Conservation (phyloP, 2,113 vertebrate species). For the Equus quagga region DNA sequence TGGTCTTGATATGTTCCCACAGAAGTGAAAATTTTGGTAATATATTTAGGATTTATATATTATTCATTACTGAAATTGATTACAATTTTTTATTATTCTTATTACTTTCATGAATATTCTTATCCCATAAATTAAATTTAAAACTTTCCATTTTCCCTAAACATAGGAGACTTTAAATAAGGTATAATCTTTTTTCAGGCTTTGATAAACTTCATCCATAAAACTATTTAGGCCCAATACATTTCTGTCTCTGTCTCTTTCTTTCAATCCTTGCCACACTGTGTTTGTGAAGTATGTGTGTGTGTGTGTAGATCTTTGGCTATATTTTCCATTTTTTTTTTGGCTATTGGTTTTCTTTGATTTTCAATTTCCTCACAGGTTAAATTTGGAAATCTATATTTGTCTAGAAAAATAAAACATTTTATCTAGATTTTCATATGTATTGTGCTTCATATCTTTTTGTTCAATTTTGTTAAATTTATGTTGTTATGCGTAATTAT, state of each 20-base stretch:
- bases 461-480: not conserved
- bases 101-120: not conserved
- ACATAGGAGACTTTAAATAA: not conserved
- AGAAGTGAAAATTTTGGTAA: not conserved
- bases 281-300: no score
- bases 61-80: not conserved
- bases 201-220: not conserved
- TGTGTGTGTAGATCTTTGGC: not conserved
- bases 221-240: not conserved
- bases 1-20: not conserved
- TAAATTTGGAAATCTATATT: not conserved
- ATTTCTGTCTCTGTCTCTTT: not conserved
- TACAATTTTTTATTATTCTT: not conserved
- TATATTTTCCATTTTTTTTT: not conserved
- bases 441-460: not conserved
- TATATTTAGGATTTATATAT: not conserved
- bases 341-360: not conserved
- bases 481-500: no score
- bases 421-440: not conserved
- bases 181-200: not conserved
- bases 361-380: not conserved
- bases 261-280: no score
- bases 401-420: not conserved
- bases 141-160: not conserved
- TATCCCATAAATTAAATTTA: not conserved